These are phyloP conservation scores for Porphyrio hochstetteri DNA, from an alignment of 2,113 vertebrate genomes.

Conservation along the genomic window DNA sequence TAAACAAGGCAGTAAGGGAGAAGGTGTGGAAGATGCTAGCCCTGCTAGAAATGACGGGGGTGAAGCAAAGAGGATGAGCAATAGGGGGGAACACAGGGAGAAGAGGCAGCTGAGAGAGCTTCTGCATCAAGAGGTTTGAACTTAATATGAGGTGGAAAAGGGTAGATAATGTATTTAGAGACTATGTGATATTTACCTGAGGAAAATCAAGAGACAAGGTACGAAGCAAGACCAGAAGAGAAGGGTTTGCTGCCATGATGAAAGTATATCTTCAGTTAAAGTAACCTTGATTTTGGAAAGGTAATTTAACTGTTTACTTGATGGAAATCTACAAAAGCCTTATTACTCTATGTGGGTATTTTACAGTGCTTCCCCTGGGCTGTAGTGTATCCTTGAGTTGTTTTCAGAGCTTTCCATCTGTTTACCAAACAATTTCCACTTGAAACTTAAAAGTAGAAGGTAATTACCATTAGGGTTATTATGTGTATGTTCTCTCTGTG, in stretches of 20 bases:
- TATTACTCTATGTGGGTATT: neutral
- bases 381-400: neutral
- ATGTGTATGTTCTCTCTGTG: neutral
- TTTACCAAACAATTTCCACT: neutral
- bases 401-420: slow-evolving; percentile 9
- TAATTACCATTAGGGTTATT: neutral
- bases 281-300: neutral
- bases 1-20: neutral
- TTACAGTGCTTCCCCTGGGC: neutral
- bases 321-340: neutral
- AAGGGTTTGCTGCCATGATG: neutral
- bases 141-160: neutral
- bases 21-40: neutral
- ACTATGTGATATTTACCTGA: neutral
- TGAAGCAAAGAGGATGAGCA: neutral
- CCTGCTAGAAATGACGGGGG: neutral
- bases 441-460: neutral
- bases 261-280: neutral
- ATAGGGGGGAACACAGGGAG: neutral
- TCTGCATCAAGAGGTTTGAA: neutral
- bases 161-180: neutral
- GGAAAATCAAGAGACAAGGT: neutral
- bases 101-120: neutral
- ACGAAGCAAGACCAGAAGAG: neutral
- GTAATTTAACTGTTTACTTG: neutral